Evolutionary conservation across 2,888 invertebrate species (phyloP), one percentile per base, ranked within the genome.

Genomic region (Ernsta delagoae): DNA sequence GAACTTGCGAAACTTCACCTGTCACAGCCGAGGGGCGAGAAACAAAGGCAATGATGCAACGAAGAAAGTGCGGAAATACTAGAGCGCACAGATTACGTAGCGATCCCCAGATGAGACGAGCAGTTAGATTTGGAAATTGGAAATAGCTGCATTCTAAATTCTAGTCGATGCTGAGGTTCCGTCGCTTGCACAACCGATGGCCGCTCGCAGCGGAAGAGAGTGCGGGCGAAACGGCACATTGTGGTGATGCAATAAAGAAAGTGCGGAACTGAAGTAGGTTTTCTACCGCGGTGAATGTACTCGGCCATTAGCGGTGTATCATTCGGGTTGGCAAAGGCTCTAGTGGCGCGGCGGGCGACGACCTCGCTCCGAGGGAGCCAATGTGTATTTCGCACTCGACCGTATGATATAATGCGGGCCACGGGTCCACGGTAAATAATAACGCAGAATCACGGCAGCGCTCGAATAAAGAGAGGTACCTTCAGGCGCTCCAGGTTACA

Each of bases 201-300:
- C 12, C 62, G 48, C 48, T 61, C 61, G 53, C 24, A 92, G 79
- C 90, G 91, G 90, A 92, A 91, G 91, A 89, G 90, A 90, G 90
- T 89, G 88, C 88, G 83, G 82, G 78, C 83, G 80, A 89, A 90
- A 90, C 89, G 84, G 89, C 88, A 85, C 83, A 87, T 82, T 78
- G 81, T 78, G 74, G 87, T 92, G 91, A 92, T 90, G 92, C 89
- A 92, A 93, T 87, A 86, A 92, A 91, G 93, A 93, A 92, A 93
- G 92, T 91, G 89, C 92, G 92, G 92, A 92, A 92, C 88, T 88
- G 86, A 88, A 87, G 89, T 90, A 89, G 88, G 86, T 91, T 91
- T 90, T 90, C 90, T 90, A 90, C 83, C 85, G 89, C 90, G 92
- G 92, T 92, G 92, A 92, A 92, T 82, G 92, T 90, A 90, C 92